phyloP scores from a whole-genome alignment of 2,797 vertebrate genomes.

The Toxotes lorentzi region DNA sequence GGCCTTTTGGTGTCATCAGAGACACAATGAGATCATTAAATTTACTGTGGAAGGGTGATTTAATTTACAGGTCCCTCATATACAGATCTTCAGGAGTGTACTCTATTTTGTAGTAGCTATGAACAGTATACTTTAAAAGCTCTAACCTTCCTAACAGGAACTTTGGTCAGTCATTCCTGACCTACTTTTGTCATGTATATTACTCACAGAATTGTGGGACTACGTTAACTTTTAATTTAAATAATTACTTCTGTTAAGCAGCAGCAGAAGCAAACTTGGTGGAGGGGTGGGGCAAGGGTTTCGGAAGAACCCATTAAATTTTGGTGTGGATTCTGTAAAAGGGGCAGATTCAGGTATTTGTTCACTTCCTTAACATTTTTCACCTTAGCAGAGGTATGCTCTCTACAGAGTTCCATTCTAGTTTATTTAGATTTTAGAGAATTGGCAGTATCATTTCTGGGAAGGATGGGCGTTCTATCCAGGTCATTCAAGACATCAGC shows the following conservation, averaged over 20 bases:
- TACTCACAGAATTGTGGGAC: neutral
- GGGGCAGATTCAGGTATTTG: too few species aligned
- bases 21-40: constrained; percentile 20
- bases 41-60: constrained; percentile 28
- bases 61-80: constrained; percentile 32
- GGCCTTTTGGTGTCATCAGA: constrained; percentile 43
- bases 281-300: too few species aligned
- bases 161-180: neutral
- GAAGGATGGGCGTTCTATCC: neutral
- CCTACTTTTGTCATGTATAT: neutral
- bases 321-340: too few species aligned
- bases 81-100: constrained; percentile 1
- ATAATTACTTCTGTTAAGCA: neutral
- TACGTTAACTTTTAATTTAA: neutral
- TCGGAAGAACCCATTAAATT: too few species aligned
- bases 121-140: neutral
- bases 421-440: neutral
- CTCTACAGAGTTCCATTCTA: too few species aligned
- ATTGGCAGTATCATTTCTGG: neutral
- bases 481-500: constrained; percentile 7
- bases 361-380: too few species aligned
- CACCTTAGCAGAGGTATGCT: too few species aligned
- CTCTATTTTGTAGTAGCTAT: neutral
- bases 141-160: neutral
- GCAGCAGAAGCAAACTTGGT: too few species aligned